Evolutionary conservation across 1,140 invertebrate genomes (phyloP), one percentile per base, ranked within the genome.

Genomic region (Drosophila orena): DNA sequence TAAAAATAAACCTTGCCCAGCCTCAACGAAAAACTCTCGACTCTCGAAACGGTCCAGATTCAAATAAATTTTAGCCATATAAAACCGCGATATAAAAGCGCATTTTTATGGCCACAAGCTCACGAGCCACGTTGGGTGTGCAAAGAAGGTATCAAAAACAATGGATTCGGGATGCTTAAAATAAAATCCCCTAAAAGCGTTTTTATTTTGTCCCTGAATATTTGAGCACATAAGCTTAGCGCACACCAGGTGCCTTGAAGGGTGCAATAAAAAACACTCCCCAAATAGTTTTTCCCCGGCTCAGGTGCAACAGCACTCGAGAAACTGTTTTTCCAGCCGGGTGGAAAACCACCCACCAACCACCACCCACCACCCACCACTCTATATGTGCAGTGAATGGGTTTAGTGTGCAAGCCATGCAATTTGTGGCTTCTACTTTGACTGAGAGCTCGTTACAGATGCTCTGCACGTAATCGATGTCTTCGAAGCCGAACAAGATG

Each of bases 351-450:
- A 61, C 47, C 58, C 58, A 70, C 52, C 68, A 71, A n/a, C n/a
- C n/a, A n/a, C n/a, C n/a, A n/a, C n/a, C n/a, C n/a, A 20, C 58
- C 58, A 61, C 47, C 58, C 58, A 70, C 52, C 68, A 71, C 68
- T 74, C 58, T 42, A 52, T 49, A 55, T 65, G 54, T 62, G 62
- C 47, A 68, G 56, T 66, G 50, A 79, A 76, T 84, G 80, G 55
- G 43, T 30, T 78, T 55, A 38, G 61, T 69, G 66, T 73, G 54
- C 40, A 53, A 75, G 57, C 62, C 27, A 43, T 64, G 77, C 68
- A 66, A 75, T 83, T 83, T 83, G 79, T 62, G 70, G 69, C 56
- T 58, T 66, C 46, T 40, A 50, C 60, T 71, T 56, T 17, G 44
- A 42, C 30, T 69, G 46, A 20, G 20, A 37, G 30, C 24, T 65